These are phyloP conservation scores for Macquaria ambigua DNA, from an alignment of 2,113 vertebrate genomes.

Conservation along the genomic window DNA sequence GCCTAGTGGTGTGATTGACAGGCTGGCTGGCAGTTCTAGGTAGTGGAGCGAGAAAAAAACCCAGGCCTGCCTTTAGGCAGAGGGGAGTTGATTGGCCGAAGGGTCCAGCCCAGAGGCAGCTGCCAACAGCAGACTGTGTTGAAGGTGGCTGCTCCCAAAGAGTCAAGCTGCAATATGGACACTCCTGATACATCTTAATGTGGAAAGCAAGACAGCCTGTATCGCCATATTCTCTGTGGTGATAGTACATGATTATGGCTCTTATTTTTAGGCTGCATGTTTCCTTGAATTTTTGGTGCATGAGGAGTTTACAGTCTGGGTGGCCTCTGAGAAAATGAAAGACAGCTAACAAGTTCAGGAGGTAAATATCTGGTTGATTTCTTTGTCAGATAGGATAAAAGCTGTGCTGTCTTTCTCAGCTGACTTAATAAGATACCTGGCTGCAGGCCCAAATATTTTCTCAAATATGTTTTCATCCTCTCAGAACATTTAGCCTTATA, in stretches of 20 bases:
- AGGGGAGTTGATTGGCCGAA: slow-evolving; percentile 40
- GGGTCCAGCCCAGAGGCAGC: slow-evolving; percentile 52
- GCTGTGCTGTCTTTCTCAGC: slow-evolving; percentile 14
- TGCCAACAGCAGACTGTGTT: slow-evolving; percentile 45
- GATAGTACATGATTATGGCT: not conserved
- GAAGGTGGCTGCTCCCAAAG: slow-evolving; percentile 37
- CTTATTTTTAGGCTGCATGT: not conserved
- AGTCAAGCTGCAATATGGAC: slow-evolving; percentile 13
- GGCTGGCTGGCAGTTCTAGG: slow-evolving; percentile 45
- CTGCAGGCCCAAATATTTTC: slow-evolving; percentile 22
- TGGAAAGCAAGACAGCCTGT: not conserved
- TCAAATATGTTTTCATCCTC: slow-evolving; percentile 30
- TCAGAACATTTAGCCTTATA: slow-evolving; percentile 11
- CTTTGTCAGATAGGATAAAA: slow-evolving; percentile 22
- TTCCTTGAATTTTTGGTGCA: not conserved
- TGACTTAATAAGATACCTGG: slow-evolving; percentile 25
- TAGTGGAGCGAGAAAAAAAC: slow-evolving; percentile 35
- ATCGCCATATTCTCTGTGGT: not conserved
- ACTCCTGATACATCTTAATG: slow-evolving; percentile 45
- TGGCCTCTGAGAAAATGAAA: slow-evolving; percentile 12
- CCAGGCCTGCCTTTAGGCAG: slow-evolving; percentile 35
- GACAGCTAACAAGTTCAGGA: not conserved
- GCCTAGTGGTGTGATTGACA: slow-evolving; percentile 74
- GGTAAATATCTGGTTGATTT: slow-evolving; percentile 25
- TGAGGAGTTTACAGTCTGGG: not conserved